Percentiles rank a stretch among this genome's conserved stretches.
Conservation (phyloP, 2,797 vertebrate species). For the Lutjanus campechanus region DNA sequence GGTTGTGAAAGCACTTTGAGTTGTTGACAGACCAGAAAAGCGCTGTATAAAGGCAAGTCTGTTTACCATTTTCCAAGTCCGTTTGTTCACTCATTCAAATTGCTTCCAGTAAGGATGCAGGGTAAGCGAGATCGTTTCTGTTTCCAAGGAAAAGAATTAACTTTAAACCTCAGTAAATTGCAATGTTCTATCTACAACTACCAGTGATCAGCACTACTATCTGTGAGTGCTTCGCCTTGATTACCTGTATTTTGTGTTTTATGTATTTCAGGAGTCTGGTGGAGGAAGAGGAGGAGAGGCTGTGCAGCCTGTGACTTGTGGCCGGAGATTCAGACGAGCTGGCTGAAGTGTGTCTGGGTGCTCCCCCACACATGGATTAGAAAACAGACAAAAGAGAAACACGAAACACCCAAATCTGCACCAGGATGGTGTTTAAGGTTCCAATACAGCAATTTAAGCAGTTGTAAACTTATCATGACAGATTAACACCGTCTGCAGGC, state of each 20-base stretch:
- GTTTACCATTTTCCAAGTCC: too few relatives aligned
- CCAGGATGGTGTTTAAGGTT: conserved; percentile 54
- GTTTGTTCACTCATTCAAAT: too few relatives aligned
- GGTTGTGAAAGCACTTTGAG: too few relatives aligned
- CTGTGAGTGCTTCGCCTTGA: neutral
- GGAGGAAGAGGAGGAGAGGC: conserved; percentile 82
- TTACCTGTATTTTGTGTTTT: conserved; percentile 21
- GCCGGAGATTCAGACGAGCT: neutral
- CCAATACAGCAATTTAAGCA: conserved; percentile 60
- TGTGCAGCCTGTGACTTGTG: conserved; percentile 74
- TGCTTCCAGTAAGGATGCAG: too few relatives aligned
- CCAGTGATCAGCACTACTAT: too few relatives aligned
- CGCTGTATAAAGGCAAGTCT: too few relatives aligned
- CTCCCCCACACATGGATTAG: conserved; percentile 47
- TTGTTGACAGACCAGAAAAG: too few relatives aligned
- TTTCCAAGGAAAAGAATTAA: neutral
- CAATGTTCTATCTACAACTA: neutral
- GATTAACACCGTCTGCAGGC: conserved; percentile 77
- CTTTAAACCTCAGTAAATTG: neutral
- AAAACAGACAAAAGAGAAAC: conserved; percentile 55
- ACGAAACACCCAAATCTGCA: conserved; percentile 42
- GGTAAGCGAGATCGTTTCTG: neutral
- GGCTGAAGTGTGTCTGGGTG: conserved; percentile 13
- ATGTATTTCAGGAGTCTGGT: conserved; percentile 80
- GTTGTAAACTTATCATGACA: conserved; percentile 77